A percentile compares a stretch with the other conserved stretches of the same genome.
phyloP scores from a whole-genome alignment of 2,888 invertebrate species.

The Drosophila incognita region DNA sequence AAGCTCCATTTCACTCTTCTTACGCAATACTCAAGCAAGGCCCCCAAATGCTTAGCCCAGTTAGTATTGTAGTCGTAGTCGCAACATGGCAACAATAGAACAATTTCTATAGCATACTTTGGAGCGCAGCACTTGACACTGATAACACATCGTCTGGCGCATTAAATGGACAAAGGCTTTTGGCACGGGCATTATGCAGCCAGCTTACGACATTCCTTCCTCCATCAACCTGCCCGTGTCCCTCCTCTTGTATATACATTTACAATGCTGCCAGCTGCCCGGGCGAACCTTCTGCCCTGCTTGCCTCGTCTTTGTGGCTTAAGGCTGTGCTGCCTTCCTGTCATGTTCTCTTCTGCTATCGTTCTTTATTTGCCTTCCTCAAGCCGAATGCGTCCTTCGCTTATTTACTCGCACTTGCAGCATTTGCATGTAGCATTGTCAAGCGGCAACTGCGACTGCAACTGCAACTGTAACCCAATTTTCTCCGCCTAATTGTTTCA shows the following conservation, averaged over 20 bases:
- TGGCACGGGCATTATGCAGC: conserved; percentile 58
- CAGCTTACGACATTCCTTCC: conserved; percentile 30
- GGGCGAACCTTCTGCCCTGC: background rate
- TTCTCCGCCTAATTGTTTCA: conserved; percentile 81
- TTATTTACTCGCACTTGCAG: conserved; percentile 68
- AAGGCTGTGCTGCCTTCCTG: conserved; percentile 44
- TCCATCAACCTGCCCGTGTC: background rate
- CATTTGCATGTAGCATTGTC: conserved; percentile 74
- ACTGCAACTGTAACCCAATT: conserved; percentile 79
- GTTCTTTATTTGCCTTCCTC: conserved; percentile 48
- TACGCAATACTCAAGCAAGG: conserved; percentile 12
- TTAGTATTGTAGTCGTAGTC: conserved; percentile 17
- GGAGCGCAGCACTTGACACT: conserved; percentile 79
- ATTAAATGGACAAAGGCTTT: conserved; percentile 71
- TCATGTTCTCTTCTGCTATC: conserved; percentile 43
- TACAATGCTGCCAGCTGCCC: conserved; percentile 19
- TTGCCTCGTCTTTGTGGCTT: conserved; percentile 41
- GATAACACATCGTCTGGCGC: conserved; percentile 76
- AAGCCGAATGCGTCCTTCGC: conserved; percentile 44
- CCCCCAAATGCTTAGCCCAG: conserved; percentile 37
- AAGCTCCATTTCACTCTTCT: conserved; percentile 49
- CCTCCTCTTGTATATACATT: conserved; percentile 1
- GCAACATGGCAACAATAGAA: conserved; percentile 34
- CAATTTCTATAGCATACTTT: conserved; percentile 65
- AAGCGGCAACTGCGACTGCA: conserved; percentile 29